phyloP scores from a whole-genome alignment of 2,113 vertebrate genomes.

The Dasyornis broadbenti region DNA sequence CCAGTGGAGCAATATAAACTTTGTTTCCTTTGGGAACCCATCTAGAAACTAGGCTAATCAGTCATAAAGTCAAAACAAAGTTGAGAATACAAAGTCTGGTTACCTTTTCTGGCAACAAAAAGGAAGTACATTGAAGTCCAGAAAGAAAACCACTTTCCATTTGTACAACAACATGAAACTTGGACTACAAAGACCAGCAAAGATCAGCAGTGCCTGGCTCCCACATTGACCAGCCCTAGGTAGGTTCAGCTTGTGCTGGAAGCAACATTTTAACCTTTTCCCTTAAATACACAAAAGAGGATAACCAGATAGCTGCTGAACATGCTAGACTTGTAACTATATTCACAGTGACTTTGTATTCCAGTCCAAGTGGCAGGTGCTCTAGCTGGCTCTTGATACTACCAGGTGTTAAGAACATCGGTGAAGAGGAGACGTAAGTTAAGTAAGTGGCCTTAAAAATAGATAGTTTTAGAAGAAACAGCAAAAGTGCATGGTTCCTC shows the following conservation, averaged over 20 bases:
- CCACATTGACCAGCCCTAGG: not conserved
- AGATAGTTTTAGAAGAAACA: not conserved
- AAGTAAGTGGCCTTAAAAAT: not conserved
- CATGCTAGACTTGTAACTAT: not conserved
- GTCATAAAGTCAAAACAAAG: not conserved
- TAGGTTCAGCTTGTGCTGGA: not conserved
- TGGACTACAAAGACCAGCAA: not conserved
- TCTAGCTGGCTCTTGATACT: not conserved
- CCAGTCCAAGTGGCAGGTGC: not conserved
- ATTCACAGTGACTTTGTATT: not conserved
- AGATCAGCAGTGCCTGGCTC: not conserved
- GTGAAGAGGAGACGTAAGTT: not conserved
- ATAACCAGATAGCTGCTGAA: not conserved
- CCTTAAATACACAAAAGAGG: not conserved
- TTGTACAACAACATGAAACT: not conserved
- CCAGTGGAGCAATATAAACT: not conserved
- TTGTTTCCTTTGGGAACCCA: not conserved
- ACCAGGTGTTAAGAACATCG: not conserved
- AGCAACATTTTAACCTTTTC: not conserved
- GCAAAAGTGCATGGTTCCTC: not conserved
- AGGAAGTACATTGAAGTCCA: not conserved
- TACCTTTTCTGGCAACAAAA: conserved; percentile 2
- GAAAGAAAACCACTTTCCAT: not conserved
- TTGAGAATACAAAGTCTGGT: not conserved
- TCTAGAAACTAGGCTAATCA: not conserved